Base-by-base conservation (phyloP, 2,888 invertebrate genomes). In the Ecliptopera silaceata region DNA sequence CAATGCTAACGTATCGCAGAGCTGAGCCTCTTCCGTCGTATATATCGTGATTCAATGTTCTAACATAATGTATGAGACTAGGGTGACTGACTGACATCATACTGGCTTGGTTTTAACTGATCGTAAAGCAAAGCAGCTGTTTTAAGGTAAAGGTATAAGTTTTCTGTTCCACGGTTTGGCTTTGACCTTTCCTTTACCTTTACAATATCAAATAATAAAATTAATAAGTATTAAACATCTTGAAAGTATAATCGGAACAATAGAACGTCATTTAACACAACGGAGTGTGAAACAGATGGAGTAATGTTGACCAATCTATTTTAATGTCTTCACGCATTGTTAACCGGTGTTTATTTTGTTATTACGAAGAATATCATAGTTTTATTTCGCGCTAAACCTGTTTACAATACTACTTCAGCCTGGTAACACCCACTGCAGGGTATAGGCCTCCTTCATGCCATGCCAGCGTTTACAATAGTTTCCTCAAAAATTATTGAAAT, bases 1-100 rank as follows among this genome's bases (percentile, higher is more conserved):
- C 63, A 61, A 58, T 61, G 63, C 56, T 63, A 56, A 41, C 42
- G 55, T 59, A 61, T 61, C 59, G 34, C 45, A 43, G 31, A 29
- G 36, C 8, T 6, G 51, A 38, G 41, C 55, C 51, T 54, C 48
- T 65, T 58, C 62, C 62, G 56, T 45, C 42, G 41, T 52, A 13
- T 39, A 22, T 42, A 32, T 26, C 53, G 34, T 43, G 43, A 56
- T 48, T 32, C 50, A 48, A 47, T 53, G 31, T 41, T 38, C 43
- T 44, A 38, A 31, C 17, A 17, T 20, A 11, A 31, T 13, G 22
- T 44, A 38, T 11, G 20, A 36, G 18, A 11, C 12, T 36, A 29
- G 36, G 43, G 26, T 51, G 43, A 50, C 31, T 42, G 49, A 41
- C 41, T 49, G 42, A 13, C 42, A 31, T 6, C 17, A 43, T 31